phyloP scores from a whole-genome alignment of 2,888 invertebrate genomes.

The Invenusta paracnida region DNA sequence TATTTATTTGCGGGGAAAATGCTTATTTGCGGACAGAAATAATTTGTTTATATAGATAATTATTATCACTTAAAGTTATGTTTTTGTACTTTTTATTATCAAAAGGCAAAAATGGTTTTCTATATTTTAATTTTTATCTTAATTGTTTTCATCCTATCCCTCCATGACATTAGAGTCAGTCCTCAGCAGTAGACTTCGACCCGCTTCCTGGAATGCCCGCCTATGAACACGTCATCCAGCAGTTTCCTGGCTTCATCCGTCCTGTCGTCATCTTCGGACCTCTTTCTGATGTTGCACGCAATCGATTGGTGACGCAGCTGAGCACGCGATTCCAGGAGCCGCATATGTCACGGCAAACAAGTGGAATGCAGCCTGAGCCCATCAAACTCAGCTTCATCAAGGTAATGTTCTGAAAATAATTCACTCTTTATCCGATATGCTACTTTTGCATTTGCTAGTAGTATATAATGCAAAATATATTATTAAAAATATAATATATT shows the following conservation, averaged over 20 bases:
- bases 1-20: too few species aligned
- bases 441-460: too few species aligned
- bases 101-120: not conserved
- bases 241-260: slow-evolving; percentile 75
- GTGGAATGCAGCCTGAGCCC: not conserved
- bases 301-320: slow-evolving; percentile 79
- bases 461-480: too few species aligned
- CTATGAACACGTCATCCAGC: slow-evolving; percentile 86
- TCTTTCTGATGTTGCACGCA: slow-evolving; percentile 85
- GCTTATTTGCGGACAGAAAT: too few species aligned
- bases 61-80: too few species aligned
- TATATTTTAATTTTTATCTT: not conserved
- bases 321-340: slow-evolving; percentile 91
- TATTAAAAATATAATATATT: too few species aligned
- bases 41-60: too few species aligned
- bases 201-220: slow-evolving; percentile 79
- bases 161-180: not conserved
- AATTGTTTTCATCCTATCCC: not conserved
- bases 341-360: not conserved
- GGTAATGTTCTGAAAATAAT: too few species aligned
- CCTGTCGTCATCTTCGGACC: slow-evolving; percentile 93
- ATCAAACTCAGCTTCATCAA: not conserved
- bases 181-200: slow-evolving; percentile 61
- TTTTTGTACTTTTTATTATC: too few species aligned
- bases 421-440: too few species aligned